Percentiles rank a stretch among this genome's conserved stretches.
Evolutionary conservation across 2,113 vertebrate species (phyloP).

Genomic region (Conger conger): DNA sequence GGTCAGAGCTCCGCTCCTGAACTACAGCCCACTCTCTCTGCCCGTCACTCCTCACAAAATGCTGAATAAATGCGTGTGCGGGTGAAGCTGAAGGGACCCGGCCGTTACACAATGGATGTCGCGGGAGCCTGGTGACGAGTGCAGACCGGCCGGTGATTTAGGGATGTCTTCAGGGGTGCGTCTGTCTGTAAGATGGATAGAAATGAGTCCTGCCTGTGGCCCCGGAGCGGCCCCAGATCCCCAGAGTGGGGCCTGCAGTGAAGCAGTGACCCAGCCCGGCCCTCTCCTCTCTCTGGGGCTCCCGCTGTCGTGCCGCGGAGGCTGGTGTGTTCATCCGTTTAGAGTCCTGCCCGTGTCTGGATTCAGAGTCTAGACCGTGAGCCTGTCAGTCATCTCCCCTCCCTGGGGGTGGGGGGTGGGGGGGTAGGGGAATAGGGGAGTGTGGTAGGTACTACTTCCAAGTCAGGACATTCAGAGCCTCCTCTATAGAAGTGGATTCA

Average conservation of each 20-base stretch:
- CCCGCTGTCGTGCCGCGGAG: constrained; percentile 38
- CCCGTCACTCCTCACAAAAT: too few species aligned
- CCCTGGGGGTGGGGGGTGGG: too few species aligned
- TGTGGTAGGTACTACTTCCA: not conserved
- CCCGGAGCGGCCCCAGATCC: too few species aligned
- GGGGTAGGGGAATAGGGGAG: not conserved
- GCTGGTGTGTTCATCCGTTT: constrained; percentile 19
- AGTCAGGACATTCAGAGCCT: not conserved
- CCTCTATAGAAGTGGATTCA: not conserved
- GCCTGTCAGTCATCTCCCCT: not conserved
- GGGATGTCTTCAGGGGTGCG: too few species aligned
- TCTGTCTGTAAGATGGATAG: too few species aligned
- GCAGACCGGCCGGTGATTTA: not conserved
- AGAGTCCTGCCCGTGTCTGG: constrained; percentile 20
- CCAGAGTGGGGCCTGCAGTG: too few species aligned
- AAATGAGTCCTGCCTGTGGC: too few species aligned
- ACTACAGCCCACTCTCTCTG: too few species aligned
- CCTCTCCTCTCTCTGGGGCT: constrained; percentile 13
- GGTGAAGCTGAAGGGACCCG: not conserved
- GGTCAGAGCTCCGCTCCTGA: constrained; percentile 65
- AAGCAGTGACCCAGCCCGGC: not conserved
- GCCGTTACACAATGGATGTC: too few species aligned
- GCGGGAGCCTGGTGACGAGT: not conserved
- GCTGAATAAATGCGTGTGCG: too few species aligned
- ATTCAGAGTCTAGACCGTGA: not conserved